Percentiles rank a stretch among this genome's conserved stretches.
These are phyloP conservation scores for Popillia japonica DNA, from an alignment of 1,140 invertebrate genomes.

Conservation along the genomic window DNA sequence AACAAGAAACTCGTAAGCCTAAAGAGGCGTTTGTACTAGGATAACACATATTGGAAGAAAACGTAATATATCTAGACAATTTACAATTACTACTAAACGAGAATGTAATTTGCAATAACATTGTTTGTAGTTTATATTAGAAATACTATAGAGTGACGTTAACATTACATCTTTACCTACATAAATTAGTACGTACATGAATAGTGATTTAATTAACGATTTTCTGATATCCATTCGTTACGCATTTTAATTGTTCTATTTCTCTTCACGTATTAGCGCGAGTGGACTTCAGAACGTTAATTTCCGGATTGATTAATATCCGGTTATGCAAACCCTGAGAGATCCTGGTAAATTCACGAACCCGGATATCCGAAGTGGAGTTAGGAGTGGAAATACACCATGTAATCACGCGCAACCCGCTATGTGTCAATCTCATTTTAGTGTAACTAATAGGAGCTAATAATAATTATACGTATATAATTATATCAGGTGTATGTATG, in stretches of 20 bases:
- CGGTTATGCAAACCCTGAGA: conserved; percentile 6
- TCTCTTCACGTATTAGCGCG: background rate
- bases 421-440: background rate
- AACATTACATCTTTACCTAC: too few relatives aligned
- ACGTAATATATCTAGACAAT: too few relatives aligned
- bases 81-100: too few relatives aligned
- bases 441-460: background rate
- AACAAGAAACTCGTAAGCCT: too few relatives aligned
- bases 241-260: background rate
- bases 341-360: background rate
- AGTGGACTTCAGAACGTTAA: background rate
- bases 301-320: conserved; percentile 10
- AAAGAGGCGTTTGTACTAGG: too few relatives aligned
- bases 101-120: too few relatives aligned
- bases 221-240: background rate
- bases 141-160: too few relatives aligned
- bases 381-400: background rate
- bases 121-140: too few relatives aligned
- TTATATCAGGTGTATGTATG: too few relatives aligned
- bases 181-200: background rate
- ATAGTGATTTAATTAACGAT: background rate
- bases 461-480: too few relatives aligned
- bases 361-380: background rate
- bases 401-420: background rate
- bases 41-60: too few relatives aligned